phyloP scores from a whole-genome alignment of 2,888 invertebrate genomes.

The Rotaria magnacalcarata region DNA sequence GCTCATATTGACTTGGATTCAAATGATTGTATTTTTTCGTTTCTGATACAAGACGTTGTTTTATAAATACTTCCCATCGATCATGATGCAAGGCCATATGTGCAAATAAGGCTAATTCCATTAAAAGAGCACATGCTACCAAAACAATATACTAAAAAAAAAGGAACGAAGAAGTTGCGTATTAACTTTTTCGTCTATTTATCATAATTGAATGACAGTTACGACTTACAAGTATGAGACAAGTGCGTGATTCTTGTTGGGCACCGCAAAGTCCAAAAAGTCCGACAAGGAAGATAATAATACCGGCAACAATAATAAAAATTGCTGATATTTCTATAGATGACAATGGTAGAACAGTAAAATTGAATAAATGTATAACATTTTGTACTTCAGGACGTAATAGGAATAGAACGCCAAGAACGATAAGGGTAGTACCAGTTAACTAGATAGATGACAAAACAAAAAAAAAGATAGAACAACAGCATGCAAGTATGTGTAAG shows the following conservation, averaged over 20 bases:
- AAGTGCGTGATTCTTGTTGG: background rate
- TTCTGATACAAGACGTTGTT: background rate
- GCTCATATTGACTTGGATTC: background rate
- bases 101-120: constrained; percentile 17
- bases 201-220: background rate
- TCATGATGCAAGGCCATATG: background rate
- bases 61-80: background rate
- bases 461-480: background rate
- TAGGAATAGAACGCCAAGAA: background rate
- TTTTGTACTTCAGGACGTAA: background rate
- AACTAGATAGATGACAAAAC: background rate
- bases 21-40: constrained; percentile 8
- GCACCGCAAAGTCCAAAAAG: constrained; percentile 29
- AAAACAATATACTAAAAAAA: constrained; percentile 23
- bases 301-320: background rate
- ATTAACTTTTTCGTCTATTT: background rate
- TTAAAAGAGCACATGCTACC: background rate
- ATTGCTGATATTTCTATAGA: background rate
- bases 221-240: constrained; percentile 16
- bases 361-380: background rate
- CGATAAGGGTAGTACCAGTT: background rate
- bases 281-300: constrained; percentile 4
- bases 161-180: background rate
- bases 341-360: background rate
- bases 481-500: background rate